Evolutionary conservation across 1,140 invertebrate species (phyloP), one percentile per base, ranked within the genome.

Genomic region (Tenebrio molitor): DNA sequence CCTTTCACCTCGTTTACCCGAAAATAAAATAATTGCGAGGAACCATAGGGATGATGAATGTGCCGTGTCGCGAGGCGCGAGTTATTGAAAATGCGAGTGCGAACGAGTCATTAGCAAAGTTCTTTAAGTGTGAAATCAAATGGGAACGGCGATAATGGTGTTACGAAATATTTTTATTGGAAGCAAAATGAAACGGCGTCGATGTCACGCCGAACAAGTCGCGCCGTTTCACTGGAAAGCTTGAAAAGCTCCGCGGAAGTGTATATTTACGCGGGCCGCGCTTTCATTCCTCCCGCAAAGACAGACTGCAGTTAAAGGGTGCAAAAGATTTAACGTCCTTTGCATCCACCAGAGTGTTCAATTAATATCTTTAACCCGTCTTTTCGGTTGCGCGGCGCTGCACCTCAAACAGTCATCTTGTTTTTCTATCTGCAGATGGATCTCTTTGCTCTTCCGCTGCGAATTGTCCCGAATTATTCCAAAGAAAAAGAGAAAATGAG

Each of bases 391-490:
- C 16, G 33, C 21, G 14, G 23, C 41, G 29, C 41, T 50, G 23
- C 41, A 19, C 6, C 33, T 42, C 65, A 50, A 68, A 68, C 33
- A 68, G 41, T 29, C 64, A 66, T 44, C 44, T 50, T 68, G 39
- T 44, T 68, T 46, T 68, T 68, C 23, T 68, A 68, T 68, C 65
- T 68, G 14, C 44, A 23, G 29, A 46, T 29, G 21, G 21, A 68
- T 68, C 65, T 68, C 65, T 44, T 68, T 68, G 39, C 65, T 68
- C 25, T 6, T 68, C 25, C 41, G 25, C 42, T 29, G 65, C 65
- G 41, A 68, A 68, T 68, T 68, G 65, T 68, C 42, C 50, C 41
- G 25, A 68, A 66, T 66, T 41, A 66, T 66, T 42, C 36, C 42
- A 50, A 66, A 68, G 25, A 68, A 68, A 41, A 67, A 29, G 39